These are phyloP conservation scores for Aphelenchoides bicaudatus DNA, from an alignment of 2,888 invertebrate genomes.

Conservation along the genomic window DNA sequence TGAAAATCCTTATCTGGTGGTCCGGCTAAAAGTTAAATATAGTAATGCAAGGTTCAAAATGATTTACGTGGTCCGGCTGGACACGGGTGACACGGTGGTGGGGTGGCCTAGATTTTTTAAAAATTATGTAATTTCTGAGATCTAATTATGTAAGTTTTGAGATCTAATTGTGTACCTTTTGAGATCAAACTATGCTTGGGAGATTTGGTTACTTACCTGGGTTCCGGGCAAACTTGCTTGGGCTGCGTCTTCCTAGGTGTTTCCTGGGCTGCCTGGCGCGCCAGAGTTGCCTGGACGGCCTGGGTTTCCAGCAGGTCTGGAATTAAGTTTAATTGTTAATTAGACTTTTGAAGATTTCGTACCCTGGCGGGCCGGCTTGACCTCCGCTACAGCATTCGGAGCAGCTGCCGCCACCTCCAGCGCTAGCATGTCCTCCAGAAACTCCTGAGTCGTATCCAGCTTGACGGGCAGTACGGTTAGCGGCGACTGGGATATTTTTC, in stretches of 20 bases:
- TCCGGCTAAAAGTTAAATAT: too few species aligned
- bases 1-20: too few species aligned
- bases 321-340: neutral
- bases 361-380: slow-evolving; percentile 28
- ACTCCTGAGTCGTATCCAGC: slow-evolving; percentile 25
- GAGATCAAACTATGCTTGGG: too few species aligned
- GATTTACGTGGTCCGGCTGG: slow-evolving; percentile 54
- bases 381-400: slow-evolving; percentile 30
- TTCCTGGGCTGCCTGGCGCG: slow-evolving; percentile 28
- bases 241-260: too few species aligned
- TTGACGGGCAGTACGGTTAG: slow-evolving; percentile 35
- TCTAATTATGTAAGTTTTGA: too few species aligned
- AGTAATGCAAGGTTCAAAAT: too few species aligned
- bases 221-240: too few species aligned
- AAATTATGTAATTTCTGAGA: too few species aligned
- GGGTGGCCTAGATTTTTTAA: slow-evolving; percentile 47
- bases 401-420: slow-evolving; percentile 29
- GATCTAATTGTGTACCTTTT: too few species aligned
- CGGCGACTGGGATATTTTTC: slow-evolving; percentile 32
- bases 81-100: slow-evolving; percentile 60
- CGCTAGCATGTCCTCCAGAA: slow-evolving; percentile 25
- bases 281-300: slow-evolving; percentile 30
- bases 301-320: slow-evolving; percentile 29
- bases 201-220: too few species aligned
- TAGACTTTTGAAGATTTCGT: neutral